Base-by-base conservation (phyloP, 1,140 invertebrate genomes). In the Leptinotarsa undecemlineata region DNA sequence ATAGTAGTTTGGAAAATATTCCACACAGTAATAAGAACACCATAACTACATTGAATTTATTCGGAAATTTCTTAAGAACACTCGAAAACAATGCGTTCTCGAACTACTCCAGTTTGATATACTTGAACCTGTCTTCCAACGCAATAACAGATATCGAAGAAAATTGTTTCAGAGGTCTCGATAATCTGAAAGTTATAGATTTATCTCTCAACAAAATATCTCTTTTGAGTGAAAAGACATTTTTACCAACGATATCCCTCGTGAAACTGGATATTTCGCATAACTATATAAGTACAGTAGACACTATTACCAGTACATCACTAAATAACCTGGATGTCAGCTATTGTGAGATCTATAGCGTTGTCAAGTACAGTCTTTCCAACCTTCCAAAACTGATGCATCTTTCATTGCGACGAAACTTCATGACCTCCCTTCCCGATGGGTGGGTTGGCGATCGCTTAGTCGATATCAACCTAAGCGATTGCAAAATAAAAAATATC, bases 61-160 rank as follows among this genome's bases (percentile, higher is more conserved):
- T 88, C 15, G 87, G 88, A 3, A 93, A 93, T 74, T 85, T 87
- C 74, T 87, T 93, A 48, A 84, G 87, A 71, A 81, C 84, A 2
- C 80, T 93, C 4, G 85, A 85, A 33, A 85, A 85, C 74, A 83
- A 85, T 20, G 89, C 88, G 74, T 93, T 93, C 81, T 79, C 78
- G 0, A 90, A 89, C 77, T 92, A 90, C 81, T 84, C 85, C 4
- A 84, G 88, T 77, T 81, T 93, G 14, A 88, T 91, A 81, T 79
- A 87, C 47, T 79, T 93, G 8, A 91, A 92, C 85, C 80, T 93
- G 42, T 92, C 91, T 0, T 84, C 85, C 33, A 92, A 92, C 81
- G 87, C 87, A 57, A 86, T 93, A 11, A 87, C 86, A 4, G 76
- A 83, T 0, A 79, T 93, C 19, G 87, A 88, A 71, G 79, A 83